Evolutionary conservation across 2,888 invertebrate genomes (phyloP).

Genomic region (Trypoxylon attenuatum): DNA sequence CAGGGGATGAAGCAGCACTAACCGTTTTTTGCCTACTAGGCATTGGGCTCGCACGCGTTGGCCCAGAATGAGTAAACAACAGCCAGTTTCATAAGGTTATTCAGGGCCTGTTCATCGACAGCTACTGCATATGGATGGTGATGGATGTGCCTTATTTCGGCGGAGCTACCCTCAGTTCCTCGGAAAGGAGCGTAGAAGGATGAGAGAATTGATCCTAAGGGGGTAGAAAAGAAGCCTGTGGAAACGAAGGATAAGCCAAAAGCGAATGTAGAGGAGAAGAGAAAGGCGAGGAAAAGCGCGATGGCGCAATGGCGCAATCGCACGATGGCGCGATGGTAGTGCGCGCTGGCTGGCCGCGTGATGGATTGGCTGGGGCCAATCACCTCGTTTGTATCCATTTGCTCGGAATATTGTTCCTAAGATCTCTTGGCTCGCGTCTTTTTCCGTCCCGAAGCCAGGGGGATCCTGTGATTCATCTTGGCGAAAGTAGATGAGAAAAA

Average conservation of each 20-base stretch:
- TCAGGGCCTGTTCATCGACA: slow-evolving; percentile 54
- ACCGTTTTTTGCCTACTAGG: no score
- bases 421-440: slow-evolving; percentile 36
- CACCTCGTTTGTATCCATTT: slow-evolving; percentile 70
- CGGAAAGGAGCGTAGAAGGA: slow-evolving; percentile 5
- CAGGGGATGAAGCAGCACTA: no score
- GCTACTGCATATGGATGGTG: slow-evolving; percentile 52
- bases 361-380: slow-evolving; percentile 66
- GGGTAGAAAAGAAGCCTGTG: no score
- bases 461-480: slow-evolving; percentile 49
- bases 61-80: no score
- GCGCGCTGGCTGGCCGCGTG: no score
- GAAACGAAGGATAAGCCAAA: slow-evolving; percentile 18
- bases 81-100: slow-evolving; percentile 46
- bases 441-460: slow-evolving; percentile 13
- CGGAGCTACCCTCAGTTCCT: slow-evolving; percentile 27
- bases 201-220: no score
- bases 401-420: slow-evolving; percentile 65
- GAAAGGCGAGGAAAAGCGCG: slow-evolving; percentile 10
- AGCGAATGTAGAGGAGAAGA: neutral
- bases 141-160: slow-evolving; percentile 63
- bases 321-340: slow-evolving; percentile 43
- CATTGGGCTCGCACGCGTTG: no score
- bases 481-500: slow-evolving; percentile 25
- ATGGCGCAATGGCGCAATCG: slow-evolving; percentile 33